Conservation (phyloP, 2,888 invertebrate genomes). For the Melanargia galathea region DNA sequence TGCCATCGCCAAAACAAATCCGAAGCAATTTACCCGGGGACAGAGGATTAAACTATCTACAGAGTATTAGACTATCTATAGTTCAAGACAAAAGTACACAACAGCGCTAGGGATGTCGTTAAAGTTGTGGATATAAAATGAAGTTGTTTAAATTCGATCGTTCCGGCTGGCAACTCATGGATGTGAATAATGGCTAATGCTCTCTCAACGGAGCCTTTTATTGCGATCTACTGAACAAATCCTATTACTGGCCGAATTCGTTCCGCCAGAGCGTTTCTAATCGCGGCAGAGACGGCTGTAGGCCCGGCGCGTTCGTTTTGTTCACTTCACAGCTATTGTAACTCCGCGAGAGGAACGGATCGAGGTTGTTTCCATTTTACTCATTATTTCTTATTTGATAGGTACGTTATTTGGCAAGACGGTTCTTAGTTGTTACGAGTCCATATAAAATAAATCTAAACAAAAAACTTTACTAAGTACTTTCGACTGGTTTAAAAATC, state of each 20-base stretch:
- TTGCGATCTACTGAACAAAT: slow-evolving; percentile 14
- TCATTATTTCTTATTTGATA: slow-evolving; percentile 4
- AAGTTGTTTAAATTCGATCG: background rate
- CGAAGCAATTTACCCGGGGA: too few relatives aligned
- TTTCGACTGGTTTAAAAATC: too few relatives aligned
- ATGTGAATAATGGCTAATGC: slow-evolving; percentile 2
- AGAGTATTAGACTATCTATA: too few relatives aligned
- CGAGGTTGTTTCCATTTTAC: slow-evolving; percentile 10
- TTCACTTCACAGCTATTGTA: slow-evolving; percentile 20
- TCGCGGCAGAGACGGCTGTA: slow-evolving; percentile 19
- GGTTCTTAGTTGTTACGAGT: background rate
- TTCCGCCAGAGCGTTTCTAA: slow-evolving; percentile 31
- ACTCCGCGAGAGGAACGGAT: slow-evolving; percentile 12
- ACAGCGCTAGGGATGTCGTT: background rate
- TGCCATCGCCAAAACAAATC: too few relatives aligned
- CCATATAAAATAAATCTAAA: too few relatives aligned
- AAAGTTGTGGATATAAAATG: slow-evolving; percentile 4
- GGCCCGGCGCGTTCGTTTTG: background rate
- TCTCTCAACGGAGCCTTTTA: background rate
- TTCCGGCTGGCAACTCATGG: background rate
- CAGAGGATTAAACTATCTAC: too few relatives aligned
- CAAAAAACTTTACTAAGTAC: too few relatives aligned
- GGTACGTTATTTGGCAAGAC: background rate
- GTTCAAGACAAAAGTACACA: too few relatives aligned
- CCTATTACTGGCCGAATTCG: slow-evolving; percentile 27